These are phyloP conservation scores for Heteronetta atricapilla DNA, from an alignment of 2,113 vertebrate genomes.

Conservation along the genomic window DNA sequence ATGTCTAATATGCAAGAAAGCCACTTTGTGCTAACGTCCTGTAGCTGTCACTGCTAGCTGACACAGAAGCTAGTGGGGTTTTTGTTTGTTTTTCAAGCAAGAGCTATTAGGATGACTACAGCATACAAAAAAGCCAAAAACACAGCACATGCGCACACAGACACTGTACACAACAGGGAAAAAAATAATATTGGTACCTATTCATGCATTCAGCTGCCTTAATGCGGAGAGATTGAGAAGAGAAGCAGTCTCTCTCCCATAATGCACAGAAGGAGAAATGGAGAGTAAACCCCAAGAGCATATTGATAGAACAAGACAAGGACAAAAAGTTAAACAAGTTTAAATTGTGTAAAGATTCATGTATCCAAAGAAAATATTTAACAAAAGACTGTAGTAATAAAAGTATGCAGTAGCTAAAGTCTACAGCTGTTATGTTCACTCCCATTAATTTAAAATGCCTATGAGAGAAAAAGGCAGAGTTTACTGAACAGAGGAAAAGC, in stretches of 20 bases:
- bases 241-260: constrained; percentile 80
- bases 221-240: constrained; percentile 76
- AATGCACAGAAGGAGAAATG: constrained; percentile 75
- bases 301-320: constrained; percentile 79
- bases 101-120: constrained; percentile 48
- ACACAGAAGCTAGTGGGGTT: neutral
- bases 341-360: constrained; percentile 16
- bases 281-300: constrained; percentile 75
- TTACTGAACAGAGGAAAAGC: neutral
- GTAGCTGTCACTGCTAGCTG: neutral
- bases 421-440: neutral
- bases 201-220: constrained; percentile 84
- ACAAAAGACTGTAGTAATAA: neutral
- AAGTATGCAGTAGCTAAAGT: neutral
- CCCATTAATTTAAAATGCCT: neutral
- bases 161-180: constrained; percentile 24
- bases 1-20: neutral
- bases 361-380: neutral
- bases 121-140: constrained; percentile 51
- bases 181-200: constrained; percentile 84
- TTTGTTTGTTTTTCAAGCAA: neutral
- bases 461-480: neutral
- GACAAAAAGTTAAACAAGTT: constrained; percentile 72
- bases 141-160: constrained; percentile 23
- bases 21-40: neutral